A percentile compares a stretch with the other conserved stretches of the same genome.
These are phyloP conservation scores for Psephotus haematonotus DNA, from an alignment of 2,113 vertebrate species.

Conservation along the genomic window DNA sequence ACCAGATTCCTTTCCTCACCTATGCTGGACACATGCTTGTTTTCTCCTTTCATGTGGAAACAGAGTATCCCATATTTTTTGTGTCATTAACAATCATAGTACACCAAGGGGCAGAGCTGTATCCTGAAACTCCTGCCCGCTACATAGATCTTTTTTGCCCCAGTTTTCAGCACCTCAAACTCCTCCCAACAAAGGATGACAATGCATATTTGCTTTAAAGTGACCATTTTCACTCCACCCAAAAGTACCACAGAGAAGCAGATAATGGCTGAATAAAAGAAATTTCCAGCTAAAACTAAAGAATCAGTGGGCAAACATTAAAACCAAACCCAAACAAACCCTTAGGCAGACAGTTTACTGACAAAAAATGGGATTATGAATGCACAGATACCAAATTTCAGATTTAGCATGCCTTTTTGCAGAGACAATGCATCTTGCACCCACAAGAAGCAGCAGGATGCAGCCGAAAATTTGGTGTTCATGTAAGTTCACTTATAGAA, in stretches of 20 bases:
- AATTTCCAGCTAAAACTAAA: neutral
- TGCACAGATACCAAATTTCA: neutral
- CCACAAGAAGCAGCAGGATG: neutral
- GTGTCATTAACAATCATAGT: neutral
- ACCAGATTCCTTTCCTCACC: neutral
- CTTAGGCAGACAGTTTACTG: neutral
- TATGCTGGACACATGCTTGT: accelerated
- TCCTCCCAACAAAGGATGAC: neutral
- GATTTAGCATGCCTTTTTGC: neutral
- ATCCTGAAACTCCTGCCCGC: neutral
- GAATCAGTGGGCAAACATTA: neutral
- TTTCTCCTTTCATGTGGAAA: neutral
- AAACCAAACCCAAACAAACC: neutral
- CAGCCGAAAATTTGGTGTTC: neutral
- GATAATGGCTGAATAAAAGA: neutral
- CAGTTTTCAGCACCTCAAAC: neutral
- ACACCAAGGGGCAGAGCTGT: neutral
- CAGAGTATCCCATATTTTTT: neutral
- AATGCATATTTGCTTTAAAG: neutral
- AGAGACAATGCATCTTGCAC: neutral
- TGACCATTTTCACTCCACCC: neutral
- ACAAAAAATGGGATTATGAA: neutral
- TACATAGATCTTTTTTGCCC: too few relatives aligned
- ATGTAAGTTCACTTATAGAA: neutral
- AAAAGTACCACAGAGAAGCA: neutral